These are phyloP conservation scores for Astyanax mexicanus DNA, from an alignment of 2,797 vertebrate genomes.

Conservation along the genomic window DNA sequence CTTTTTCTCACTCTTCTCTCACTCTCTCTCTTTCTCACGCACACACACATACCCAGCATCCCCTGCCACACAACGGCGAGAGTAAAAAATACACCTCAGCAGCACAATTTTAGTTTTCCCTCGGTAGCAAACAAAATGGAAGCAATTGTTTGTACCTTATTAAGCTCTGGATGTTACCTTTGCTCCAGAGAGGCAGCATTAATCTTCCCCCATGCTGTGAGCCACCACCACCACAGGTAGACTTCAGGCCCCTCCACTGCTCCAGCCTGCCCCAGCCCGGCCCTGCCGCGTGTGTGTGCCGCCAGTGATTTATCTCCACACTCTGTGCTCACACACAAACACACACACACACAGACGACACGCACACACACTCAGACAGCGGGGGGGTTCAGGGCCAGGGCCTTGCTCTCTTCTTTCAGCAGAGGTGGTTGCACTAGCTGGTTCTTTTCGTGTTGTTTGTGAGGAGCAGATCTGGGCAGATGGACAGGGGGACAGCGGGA, in stretches of 20 bases:
- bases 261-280: conserved; percentile 68
- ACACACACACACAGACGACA: conserved; percentile 45
- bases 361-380: conserved; percentile 49
- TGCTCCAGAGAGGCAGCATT: conserved; percentile 84
- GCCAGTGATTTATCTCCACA: conserved; percentile 55
- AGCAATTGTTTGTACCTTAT: conserved; percentile 88
- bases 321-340: conserved; percentile 40
- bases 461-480: conserved; percentile 28
- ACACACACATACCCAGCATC: not conserved
- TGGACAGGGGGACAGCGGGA: conserved; percentile 37
- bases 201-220: conserved; percentile 78
- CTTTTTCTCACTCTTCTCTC: no score
- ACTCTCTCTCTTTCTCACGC: not conserved
- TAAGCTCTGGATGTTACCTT: conserved; percentile 85
- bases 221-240: conserved; percentile 68
- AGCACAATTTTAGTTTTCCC: conserved; percentile 83
- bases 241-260: conserved; percentile 69
- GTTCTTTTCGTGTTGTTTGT: conserved; percentile 32
- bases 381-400: conserved; percentile 20
- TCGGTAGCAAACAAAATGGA: conserved; percentile 80
- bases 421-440: not conserved
- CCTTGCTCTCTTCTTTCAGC: conserved; percentile 36
- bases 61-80: conserved; percentile 71
- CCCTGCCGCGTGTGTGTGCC: conserved; percentile 56
- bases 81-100: conserved; percentile 73